Evolutionary conservation across 2,113 vertebrate species (phyloP), one percentile per base, ranked within the genome.

Genomic region (Pungitius pungitius): DNA sequence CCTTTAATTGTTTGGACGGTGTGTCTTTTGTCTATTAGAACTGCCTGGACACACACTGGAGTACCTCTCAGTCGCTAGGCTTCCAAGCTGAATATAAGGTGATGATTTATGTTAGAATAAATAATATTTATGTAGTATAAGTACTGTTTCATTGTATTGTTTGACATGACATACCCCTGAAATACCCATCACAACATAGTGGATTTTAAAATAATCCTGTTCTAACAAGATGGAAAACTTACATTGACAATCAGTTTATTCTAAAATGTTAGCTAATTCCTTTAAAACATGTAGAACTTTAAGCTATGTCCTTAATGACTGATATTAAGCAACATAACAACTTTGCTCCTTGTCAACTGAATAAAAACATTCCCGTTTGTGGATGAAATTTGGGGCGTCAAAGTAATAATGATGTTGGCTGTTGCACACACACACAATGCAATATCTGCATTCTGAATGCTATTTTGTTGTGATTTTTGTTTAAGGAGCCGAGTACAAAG

Each of bases 401-500:
- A n/a, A 22, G 4, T 13, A 59, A 26, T 11, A n/a, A 51, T 8
- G 12, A 22, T 39, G 33, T 39, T 13, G 33, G 33, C 10, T 22
- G 11, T 56, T 56, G 55, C 37, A 24, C n/a, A 15, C n/a, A 63
- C 15, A 33, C 27, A 56, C 54, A 56, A 8, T 24, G 39, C 12
- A 17, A 67, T 3, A 14, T 45, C 35, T 39, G 40, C 40, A 45
- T 13, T 10, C 15, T 49, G 37, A 35, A 5, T 43, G 6, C 33
- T 27, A 13, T 49, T 11, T 77, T 79, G 39, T 47, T 47, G 35
- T 84, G 40, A 69, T 73, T 79, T 73, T 74, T 84, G 55, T 74
- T 77, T 0, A 81, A 97, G 96, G 95, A 96, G 60, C 93, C 93
- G 69, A 94, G 93, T 0, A 89, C 92, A 75, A 93, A 95, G 87